phyloP scores from a whole-genome alignment of 2,113 vertebrate species.

The Saimiri boliviensis region DNA sequence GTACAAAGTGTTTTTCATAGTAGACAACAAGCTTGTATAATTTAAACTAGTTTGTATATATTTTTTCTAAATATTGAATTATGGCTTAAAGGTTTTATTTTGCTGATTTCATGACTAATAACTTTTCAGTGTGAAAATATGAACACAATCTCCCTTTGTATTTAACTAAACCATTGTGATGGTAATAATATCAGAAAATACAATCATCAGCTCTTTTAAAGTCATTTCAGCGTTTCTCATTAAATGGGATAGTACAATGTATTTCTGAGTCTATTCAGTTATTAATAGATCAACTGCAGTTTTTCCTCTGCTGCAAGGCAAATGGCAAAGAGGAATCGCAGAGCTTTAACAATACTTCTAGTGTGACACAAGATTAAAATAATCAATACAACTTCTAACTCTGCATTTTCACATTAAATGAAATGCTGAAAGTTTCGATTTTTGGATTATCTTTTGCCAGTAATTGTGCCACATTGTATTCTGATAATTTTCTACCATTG shows the following conservation, averaged over 20 bases:
- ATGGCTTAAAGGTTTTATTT: constrained; percentile 25
- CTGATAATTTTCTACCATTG: constrained; percentile 50
- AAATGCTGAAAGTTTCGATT: constrained; percentile 66
- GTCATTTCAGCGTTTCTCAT: constrained; percentile 62
- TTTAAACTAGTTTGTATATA: background rate
- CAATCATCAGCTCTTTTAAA: constrained; percentile 60
- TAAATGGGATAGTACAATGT: constrained; percentile 55
- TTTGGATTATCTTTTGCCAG: constrained; percentile 56
- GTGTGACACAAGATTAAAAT: constrained; percentile 72
- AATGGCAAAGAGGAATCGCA: constrained; percentile 51
- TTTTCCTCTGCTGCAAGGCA: constrained; percentile 62
- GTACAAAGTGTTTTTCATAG: background rate
- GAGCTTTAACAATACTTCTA: constrained; percentile 63
- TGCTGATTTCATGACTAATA: constrained; percentile 51
- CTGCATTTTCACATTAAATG: constrained; percentile 60
- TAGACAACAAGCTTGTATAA: background rate
- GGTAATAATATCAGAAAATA: constrained; percentile 65
- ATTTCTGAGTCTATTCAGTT: constrained; percentile 66
- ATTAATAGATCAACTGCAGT: constrained; percentile 71
- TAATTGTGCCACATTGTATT: constrained; percentile 52
- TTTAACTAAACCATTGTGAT: constrained; percentile 66
- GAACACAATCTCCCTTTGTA: constrained; percentile 38
- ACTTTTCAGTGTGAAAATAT: constrained; percentile 62
- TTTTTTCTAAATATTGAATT: constrained; percentile 32
- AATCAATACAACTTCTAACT: constrained; percentile 76